These are phyloP conservation scores for Brevimyrus niger DNA, from an alignment of 2,113 vertebrate genomes.

Conservation along the genomic window DNA sequence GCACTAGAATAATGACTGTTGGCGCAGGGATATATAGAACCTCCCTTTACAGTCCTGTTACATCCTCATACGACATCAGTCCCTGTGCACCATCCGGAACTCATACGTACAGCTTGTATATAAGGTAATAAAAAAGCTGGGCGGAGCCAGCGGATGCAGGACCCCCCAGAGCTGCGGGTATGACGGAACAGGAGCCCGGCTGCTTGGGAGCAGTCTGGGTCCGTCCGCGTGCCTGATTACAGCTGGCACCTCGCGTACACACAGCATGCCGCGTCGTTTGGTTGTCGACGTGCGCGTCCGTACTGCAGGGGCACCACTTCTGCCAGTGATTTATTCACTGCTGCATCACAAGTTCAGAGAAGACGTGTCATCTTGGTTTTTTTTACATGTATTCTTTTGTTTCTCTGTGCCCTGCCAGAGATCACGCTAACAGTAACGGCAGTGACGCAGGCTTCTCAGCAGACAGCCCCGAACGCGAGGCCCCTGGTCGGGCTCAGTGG, in stretches of 20 bases:
- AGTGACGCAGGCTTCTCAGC: conserved; percentile 8
- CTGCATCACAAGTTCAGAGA: not conserved
- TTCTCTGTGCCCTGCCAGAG: conserved; percentile 1
- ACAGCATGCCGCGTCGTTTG: conserved; percentile 1
- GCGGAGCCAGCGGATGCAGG: not conserved
- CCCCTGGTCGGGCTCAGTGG: not conserved
- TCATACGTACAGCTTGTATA: not conserved
- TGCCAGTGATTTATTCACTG: not conserved
- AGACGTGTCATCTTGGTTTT: not conserved
- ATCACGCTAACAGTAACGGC: conserved; percentile 14
- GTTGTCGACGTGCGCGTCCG: conserved; percentile 9
- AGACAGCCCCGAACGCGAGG: conserved; percentile 1
- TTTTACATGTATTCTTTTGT: not conserved
- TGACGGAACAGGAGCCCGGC: not conserved
- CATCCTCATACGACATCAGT: not conserved
- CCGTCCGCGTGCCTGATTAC: not conserved
- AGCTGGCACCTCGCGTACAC: not conserved
- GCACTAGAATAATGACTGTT: not conserved
- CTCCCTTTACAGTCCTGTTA: not conserved
- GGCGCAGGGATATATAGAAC: not conserved
- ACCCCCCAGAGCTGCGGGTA: not conserved
- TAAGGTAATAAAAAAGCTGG: not conserved
- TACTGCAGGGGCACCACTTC: not conserved
- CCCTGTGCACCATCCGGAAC: not conserved
- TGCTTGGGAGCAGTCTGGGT: not conserved